Conservation (phyloP, 92 coral and sea anemone genomes). For the Parazoanthus atlanticus region DNA sequence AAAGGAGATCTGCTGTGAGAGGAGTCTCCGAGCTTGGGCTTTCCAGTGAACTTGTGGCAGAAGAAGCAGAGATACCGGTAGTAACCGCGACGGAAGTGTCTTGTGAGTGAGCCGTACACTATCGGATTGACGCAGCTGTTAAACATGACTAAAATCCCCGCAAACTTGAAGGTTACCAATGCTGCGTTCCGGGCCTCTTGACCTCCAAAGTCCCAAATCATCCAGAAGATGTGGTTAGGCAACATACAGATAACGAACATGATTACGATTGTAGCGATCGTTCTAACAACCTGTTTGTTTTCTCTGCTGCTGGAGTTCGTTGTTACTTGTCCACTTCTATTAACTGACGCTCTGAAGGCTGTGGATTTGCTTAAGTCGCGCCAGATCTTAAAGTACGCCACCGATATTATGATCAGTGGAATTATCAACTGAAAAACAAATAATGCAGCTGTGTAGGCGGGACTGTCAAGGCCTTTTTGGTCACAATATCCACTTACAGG, state of each 20-base stretch:
- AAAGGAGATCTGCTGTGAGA: background rate
- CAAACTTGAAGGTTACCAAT: background rate
- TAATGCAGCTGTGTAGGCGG: background rate
- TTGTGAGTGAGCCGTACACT: slow-evolving; percentile 67
- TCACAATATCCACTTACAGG: background rate
- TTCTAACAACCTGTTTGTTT: slow-evolving; percentile 44
- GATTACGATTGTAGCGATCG: slow-evolving; percentile 37
- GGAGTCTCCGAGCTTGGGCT: background rate
- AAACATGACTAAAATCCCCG: slow-evolving; percentile 50
- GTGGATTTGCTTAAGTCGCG: slow-evolving; percentile 31
- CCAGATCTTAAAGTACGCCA: slow-evolving; percentile 27
- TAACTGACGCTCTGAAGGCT: slow-evolving; percentile 36
- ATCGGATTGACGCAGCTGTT: slow-evolving; percentile 75
- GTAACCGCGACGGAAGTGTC: slow-evolving; percentile 66
- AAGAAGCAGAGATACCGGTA: slow-evolving; percentile 13
- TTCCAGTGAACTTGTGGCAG: background rate
- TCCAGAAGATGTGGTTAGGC: slow-evolving; percentile 44
- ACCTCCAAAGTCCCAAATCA: slow-evolving; percentile 16
- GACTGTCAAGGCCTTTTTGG: background rate
- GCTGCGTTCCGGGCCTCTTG: background rate
- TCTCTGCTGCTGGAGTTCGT: slow-evolving; percentile 11
- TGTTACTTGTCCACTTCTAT: slow-evolving; percentile 13
- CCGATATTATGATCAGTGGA: slow-evolving; percentile 31
- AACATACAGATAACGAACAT: slow-evolving; percentile 43
- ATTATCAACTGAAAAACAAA: background rate